Evolutionary conservation across 2,113 vertebrate genomes (phyloP), one percentile per base, ranked within the genome.

Genomic region (Crotalus helleri): DNA sequence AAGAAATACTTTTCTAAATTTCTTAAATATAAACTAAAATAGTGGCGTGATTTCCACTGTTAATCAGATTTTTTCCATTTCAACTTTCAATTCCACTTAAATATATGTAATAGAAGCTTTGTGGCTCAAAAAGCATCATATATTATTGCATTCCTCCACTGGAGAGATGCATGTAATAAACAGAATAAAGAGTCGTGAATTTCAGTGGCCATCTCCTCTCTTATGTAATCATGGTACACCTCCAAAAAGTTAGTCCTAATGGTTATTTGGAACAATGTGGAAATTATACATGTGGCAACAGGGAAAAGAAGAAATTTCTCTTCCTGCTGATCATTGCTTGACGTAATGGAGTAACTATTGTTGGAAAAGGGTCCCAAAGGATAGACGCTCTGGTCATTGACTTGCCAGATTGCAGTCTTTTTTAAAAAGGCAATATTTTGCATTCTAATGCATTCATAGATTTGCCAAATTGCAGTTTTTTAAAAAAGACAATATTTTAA

Each of bases 401-500:
- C 44, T 87, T 91, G 46, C 7, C 58, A 49, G 26, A 58, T 58
- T 58, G 53, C 88, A 89, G n/a, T 21, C 5, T 24, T 74, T 7
- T 91, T 57, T 90, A 93, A 93, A 39, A 74, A 94, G 24, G 91
- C 13, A 4, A 91, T 93, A 24, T 39, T 13, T 91, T 46, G 13
- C 46, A 46, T 64, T 81, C 46, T 51, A 51, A 8, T 51, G 24
- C 46, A 46, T 64, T 81, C 46, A 54, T 74, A 46, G 44, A 57
- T 26, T 87, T 91, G 46, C 13, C 58, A 49, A 17, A 58, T 58
- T 58, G 49, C 88, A 89, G n/a, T 21, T 4, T 24, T 74, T 7
- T 91, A 57, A 90, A 93, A 39, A 74, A 94, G 24, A 92, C 13
- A 4, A 91, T 93, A 24, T 39, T 13, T 91, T 46, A 89, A 86